Evolutionary conservation across 2,797 vertebrate genomes (phyloP).

Genomic region (Gymnoscopelus microlampas): DNA sequence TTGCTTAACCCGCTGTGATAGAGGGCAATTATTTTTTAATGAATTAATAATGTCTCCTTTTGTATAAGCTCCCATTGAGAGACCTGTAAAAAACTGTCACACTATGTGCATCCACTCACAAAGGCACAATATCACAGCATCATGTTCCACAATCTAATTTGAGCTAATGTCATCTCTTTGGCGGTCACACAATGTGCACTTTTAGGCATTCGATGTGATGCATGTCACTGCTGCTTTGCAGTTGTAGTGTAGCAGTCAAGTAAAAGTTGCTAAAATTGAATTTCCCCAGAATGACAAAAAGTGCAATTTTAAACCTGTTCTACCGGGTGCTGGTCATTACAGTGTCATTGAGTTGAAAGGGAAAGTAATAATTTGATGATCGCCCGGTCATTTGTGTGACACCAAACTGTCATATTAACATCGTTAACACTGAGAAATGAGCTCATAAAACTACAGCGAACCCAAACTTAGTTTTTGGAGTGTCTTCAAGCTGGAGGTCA

Average conservation of each 20-base stretch:
- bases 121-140: too few species aligned
- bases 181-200: conserved; percentile 17
- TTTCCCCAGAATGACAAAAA: conserved; percentile 33
- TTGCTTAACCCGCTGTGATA: too few species aligned
- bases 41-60: too few species aligned
- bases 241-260: conserved; percentile 31
- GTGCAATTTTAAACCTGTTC: conserved; percentile 35
- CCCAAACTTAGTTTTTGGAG: conserved; percentile 34
- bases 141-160: too few species aligned
- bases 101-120: too few species aligned
- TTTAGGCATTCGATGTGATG: conserved; percentile 37
- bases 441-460: conserved; percentile 41
- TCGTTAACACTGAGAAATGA: too few species aligned
- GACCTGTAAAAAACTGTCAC: too few species aligned
- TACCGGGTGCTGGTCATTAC: conserved; percentile 30
- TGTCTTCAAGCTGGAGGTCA: conserved; percentile 24
- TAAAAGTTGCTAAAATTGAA: conserved; percentile 10
- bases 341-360: conserved; percentile 42
- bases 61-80: too few species aligned
- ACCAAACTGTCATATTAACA: conserved; percentile 13
- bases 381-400: conserved; percentile 37
- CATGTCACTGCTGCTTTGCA: conserved; percentile 32
- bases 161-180: background rate
- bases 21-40: too few species aligned
- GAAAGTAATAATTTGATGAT: conserved; percentile 53